Conservation (phyloP, 2,113 vertebrate species). For the Brachypodius melanocephalos region DNA sequence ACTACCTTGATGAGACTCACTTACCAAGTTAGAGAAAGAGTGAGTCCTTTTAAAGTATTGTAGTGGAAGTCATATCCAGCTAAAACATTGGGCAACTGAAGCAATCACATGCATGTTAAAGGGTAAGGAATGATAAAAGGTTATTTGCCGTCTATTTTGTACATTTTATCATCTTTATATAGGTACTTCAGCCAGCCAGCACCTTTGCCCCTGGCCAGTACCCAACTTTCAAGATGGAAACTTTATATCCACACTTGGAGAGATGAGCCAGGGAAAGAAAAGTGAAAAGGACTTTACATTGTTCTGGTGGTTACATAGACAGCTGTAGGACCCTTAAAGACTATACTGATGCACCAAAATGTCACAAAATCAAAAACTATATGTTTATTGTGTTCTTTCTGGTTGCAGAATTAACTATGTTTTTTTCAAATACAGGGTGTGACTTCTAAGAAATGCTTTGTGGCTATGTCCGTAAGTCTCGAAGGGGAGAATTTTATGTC, state of each 20-base stretch:
- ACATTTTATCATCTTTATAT: background rate
- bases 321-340: background rate
- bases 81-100: background rate
- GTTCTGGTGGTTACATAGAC: background rate
- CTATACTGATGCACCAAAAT: too few species aligned
- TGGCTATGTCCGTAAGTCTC: background rate
- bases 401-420: background rate
- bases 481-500: background rate
- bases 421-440: background rate
- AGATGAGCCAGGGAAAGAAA: background rate
- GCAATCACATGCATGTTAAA: background rate
- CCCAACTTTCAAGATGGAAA: background rate
- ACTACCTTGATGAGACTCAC: background rate
- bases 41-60: background rate
- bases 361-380: background rate
- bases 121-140: background rate
- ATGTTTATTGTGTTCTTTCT: background rate
- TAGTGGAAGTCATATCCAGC: background rate
- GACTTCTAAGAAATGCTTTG: background rate
- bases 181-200: background rate
- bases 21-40: accelerated
- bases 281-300: background rate
- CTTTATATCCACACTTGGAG: background rate
- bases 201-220: background rate
- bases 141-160: background rate